Base-by-base conservation (phyloP, 2,797 vertebrate genomes). In the Centroberyx gerrardi region DNA sequence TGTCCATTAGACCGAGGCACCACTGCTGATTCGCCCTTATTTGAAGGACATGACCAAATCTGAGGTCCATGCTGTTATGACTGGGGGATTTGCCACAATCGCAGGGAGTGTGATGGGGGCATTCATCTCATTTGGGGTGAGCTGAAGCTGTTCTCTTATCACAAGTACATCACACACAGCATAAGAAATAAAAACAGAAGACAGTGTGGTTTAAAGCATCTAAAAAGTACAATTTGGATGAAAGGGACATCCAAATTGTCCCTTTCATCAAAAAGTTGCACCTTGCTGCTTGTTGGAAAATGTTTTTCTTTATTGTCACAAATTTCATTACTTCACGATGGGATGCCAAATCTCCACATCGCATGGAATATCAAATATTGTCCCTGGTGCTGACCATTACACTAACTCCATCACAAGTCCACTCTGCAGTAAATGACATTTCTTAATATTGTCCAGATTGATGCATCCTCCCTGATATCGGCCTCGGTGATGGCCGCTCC, bases 401-500 rank as follows among this genome's bases (percentile, higher is more conserved):
- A 51, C 18, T 48, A 49, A 55, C 2, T 54, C 13, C 42, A 53
- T 7, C 3, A 44, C 4, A n/a, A 15, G 13, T 46, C 44, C 9
- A 0, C 8, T 10, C 14, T 17, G 8, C n/a, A 18, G n/a, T 58
- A 17, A 76, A 49, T 31, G 0, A 17, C 3, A 15, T 65, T 15
- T 69, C 1, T 8, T 31, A 14, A 14, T 72, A 17, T 82, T 78
- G 62, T 65, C 36, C 85, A 99, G 98, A 99, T 99, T 1, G 96
- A 98, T 2, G 91, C 97, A 0, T 90, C 96, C 0, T 96, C 96
- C 0, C 80, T 99, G 86, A 97, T 99, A 0, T 96, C 98, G 0
- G 98, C 98, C 6, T 99, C 98, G 0, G 98, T 99, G 46, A 99
- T 99, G 98, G 98, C 98, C 1, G 98, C 98, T 0, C 98, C 98